phyloP scores from a whole-genome alignment of 2,888 invertebrate species.

The Campopleginae sp. region DNA sequence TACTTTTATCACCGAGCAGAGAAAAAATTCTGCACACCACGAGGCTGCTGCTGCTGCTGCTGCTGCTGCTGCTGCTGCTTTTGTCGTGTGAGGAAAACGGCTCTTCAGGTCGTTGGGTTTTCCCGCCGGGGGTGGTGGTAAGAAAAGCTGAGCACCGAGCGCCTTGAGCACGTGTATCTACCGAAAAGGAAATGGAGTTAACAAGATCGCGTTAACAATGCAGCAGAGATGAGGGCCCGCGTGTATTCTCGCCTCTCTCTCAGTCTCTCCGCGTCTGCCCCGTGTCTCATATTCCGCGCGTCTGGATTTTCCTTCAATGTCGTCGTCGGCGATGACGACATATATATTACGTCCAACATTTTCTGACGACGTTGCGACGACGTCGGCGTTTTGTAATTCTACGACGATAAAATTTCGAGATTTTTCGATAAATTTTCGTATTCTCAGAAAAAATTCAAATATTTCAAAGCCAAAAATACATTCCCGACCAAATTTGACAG shows the following conservation, averaged over 20 bases:
- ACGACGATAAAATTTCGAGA: slow-evolving; percentile 10
- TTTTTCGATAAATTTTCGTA: background rate
- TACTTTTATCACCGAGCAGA: slow-evolving; percentile 50
- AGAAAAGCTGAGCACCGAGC: slow-evolving; percentile 55
- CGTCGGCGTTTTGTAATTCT: slow-evolving; percentile 30
- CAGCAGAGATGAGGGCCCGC: slow-evolving; percentile 65
- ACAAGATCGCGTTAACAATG: slow-evolving; percentile 72
- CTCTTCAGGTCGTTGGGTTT: slow-evolving; percentile 65
- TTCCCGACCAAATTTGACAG: background rate
- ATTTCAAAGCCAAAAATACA: background rate
- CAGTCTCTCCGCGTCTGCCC: background rate
- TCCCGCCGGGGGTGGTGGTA: slow-evolving; percentile 45
- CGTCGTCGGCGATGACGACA: slow-evolving; percentile 3
- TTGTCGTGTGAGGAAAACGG: slow-evolving; percentile 50
- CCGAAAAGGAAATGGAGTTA: slow-evolving; percentile 68
- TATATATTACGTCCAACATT: slow-evolving; percentile 24
- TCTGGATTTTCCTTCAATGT: slow-evolving; percentile 34
- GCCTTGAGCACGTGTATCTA: slow-evolving; percentile 41
- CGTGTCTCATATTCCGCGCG: background rate
- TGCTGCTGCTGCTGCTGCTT: too few relatives aligned
- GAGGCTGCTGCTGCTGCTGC: too few relatives aligned
- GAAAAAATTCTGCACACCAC: slow-evolving; percentile 19
- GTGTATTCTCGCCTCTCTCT: slow-evolving; percentile 6
- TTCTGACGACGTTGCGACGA: slow-evolving; percentile 11
- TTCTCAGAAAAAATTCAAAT: background rate